Evolutionary conservation across 2,888 invertebrate species (phyloP), one percentile per base, ranked within the genome.

Genomic region (Crocallis elinguaria): DNA sequence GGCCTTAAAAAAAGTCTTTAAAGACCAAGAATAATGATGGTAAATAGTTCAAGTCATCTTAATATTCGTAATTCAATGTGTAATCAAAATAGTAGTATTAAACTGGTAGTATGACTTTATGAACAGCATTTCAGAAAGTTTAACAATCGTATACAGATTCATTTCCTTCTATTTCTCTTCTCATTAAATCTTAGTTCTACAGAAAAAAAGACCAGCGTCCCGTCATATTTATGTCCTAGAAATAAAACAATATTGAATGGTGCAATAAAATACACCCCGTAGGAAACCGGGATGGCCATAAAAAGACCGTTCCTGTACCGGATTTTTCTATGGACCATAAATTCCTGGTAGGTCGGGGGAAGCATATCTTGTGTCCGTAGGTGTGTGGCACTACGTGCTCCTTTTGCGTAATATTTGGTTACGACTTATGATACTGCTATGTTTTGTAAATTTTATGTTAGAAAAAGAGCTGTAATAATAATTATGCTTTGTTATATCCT

Each of bases 201-300:
- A 19, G 11, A 37, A 36, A n/a, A 36, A 37, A 45, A 42, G 30
- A 0, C 30, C 45, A 51, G 16, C 35, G 25, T 25, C 23, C 7
- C 29, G 38, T 41, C 29, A 27, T 50, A 32, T 58, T 45, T 52
- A 51, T 38, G 54, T 32, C 33, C 42, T 32, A 32, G 38, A 49
- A 42, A 55, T 49, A 51, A 51, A 59, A 58, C 48, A 58, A 55
- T 59, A 55, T 49, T 42, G 44, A 27, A 38, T 8, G 49, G 30
- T n/a, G 32, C 33, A 41, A 55, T 59, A 59, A 59, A 59, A 58
- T 27, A 42, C 46, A 46, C 27, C 42, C 49, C 33, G 23, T 39
- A 32, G 19, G n/a, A 14, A n/a, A 25, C 25, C 38, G 25, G 38
- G 14, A 16, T 16, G 13, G 12, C 9, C 37, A 13, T 37, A 36